Evolutionary conservation across 2,888 invertebrate species (phyloP).

Genomic region (Lasioglossum marginatum): DNA sequence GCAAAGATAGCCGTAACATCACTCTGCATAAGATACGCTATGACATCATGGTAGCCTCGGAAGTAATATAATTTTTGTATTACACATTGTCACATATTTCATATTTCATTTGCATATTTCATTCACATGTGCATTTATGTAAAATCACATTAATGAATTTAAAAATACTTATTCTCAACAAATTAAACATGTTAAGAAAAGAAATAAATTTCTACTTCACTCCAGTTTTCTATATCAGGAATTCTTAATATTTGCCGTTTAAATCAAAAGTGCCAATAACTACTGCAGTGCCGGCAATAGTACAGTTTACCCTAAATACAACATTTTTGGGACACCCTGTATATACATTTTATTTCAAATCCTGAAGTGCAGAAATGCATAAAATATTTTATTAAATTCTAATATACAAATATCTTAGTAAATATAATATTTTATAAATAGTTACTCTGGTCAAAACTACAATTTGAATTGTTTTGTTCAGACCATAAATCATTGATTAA

Average conservation of each 20-base stretch:
- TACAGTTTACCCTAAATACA: no score
- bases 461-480: neutral
- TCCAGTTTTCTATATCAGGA: no score
- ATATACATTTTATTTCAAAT: neutral
- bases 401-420: neutral
- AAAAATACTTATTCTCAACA: no score
- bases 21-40: neutral
- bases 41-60: neutral
- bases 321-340: no score
- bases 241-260: no score
- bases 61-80: neutral
- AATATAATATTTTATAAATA: neutral
- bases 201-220: no score
- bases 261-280: no score
- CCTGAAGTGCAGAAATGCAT: neutral
- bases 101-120: no score
- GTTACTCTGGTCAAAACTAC: neutral
- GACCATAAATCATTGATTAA: neutral
- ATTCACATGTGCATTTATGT: no score
- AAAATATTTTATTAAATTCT: neutral
- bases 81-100: neutral
- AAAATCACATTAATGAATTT: no score
- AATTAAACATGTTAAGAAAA: no score
- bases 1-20: neutral
- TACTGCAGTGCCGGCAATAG: no score